Evolutionary conservation across 2,888 invertebrate genomes (phyloP).

Genomic region (Tenthredo livida): DNA sequence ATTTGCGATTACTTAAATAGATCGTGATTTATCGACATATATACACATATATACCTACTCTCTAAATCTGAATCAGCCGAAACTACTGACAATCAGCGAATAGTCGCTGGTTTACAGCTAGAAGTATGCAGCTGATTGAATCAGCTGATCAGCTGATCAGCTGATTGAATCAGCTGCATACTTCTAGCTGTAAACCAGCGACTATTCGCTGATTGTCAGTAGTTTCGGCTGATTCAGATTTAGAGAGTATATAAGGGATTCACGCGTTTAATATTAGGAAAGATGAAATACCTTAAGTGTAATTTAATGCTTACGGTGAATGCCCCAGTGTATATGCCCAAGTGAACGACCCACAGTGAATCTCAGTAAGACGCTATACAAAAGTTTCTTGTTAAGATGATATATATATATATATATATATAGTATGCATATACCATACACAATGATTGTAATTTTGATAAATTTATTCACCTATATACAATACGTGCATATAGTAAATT

Average conservation of each 20-base stretch:
- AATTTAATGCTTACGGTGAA: conserved; percentile 34
- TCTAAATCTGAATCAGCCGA: too few species aligned
- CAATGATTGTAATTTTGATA: conserved; percentile 39
- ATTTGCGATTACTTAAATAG: conserved; percentile 45
- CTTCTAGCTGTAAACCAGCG: too few species aligned
- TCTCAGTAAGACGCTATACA: conserved; percentile 29
- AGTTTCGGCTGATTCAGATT: too few species aligned
- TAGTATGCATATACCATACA: neutral
- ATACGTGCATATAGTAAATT: conserved; percentile 11
- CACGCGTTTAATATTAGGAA: conserved; percentile 15
- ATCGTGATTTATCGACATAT: conserved; percentile 41
- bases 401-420: too few species aligned
- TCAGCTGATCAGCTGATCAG: too few species aligned
- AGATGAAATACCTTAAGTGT: conserved; percentile 43
- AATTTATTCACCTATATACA: neutral
- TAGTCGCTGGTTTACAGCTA: too few species aligned
- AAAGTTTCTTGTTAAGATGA: neutral
- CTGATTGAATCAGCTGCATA: too few species aligned
- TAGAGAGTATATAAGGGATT: neutral
- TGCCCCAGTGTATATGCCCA: conserved; percentile 13
- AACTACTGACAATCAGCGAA: too few species aligned
- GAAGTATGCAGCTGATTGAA: too few species aligned
- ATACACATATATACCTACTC: neutral
- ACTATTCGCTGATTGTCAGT: too few species aligned
- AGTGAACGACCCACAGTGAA: conserved; percentile 32